phyloP scores from a whole-genome alignment of 2,797 vertebrate genomes.

The Enteromius treurensis region DNA sequence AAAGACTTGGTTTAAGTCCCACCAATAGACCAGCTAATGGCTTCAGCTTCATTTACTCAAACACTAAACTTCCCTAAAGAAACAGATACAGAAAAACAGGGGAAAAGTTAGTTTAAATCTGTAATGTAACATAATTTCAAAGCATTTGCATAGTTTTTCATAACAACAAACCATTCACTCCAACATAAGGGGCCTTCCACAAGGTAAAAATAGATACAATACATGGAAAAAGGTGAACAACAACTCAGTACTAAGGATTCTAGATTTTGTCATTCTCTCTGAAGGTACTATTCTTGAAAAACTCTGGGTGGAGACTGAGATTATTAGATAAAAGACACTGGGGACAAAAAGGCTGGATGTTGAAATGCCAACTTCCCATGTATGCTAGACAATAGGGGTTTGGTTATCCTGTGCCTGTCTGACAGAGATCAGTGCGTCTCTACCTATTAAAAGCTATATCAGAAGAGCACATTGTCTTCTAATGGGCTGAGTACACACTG shows the following conservation, averaged over 20 bases:
- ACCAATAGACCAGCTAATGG: constrained; percentile 65
- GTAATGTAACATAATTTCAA: not conserved
- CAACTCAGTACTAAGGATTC: constrained; percentile 9
- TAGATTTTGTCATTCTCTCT: constrained; percentile 20
- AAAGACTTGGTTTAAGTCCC: constrained; percentile 57
- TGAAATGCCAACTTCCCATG: constrained; percentile 59
- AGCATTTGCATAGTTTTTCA: not conserved
- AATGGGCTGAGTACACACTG: constrained; percentile 15
- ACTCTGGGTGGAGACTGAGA: constrained; percentile 50
- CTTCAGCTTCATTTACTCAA: constrained; percentile 34
- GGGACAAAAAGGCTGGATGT: constrained; percentile 51
- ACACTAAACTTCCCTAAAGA: constrained; percentile 74
- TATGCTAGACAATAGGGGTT: constrained; percentile 41
- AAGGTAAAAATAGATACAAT: constrained; percentile 39
- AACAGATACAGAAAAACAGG: constrained; percentile 8
- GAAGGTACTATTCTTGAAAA: constrained; percentile 25
- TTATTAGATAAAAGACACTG: constrained; percentile 49
- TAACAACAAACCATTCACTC: not conserved
- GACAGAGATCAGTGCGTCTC: constrained; percentile 25
- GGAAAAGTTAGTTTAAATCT: constrained; percentile 10
- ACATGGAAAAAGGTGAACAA: constrained; percentile 15
- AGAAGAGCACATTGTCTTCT: constrained; percentile 28
- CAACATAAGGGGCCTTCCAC: constrained; percentile 2
- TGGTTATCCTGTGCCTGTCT: constrained; percentile 20
- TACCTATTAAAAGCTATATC: constrained; percentile 29